A percentile compares a stretch with the other conserved stretches of the same genome.
These are phyloP conservation scores for Ophioninae sp. DNA, from an alignment of 2,888 invertebrate genomes.

Conservation along the genomic window DNA sequence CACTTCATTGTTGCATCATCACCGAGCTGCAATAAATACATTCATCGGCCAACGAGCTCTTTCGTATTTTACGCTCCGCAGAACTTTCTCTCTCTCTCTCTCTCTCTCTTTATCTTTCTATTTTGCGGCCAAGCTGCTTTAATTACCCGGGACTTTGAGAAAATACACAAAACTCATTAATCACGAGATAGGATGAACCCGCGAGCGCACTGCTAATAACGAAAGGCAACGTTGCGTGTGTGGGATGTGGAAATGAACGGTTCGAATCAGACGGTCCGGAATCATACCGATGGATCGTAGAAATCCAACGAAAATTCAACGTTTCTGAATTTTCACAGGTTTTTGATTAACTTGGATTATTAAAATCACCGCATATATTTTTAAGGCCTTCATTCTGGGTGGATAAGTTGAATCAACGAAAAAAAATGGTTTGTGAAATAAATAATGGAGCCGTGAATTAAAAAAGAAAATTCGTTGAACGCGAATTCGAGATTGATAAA, in stretches of 20 bases:
- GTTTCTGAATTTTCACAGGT: too few species aligned
- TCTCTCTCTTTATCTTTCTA: neutral
- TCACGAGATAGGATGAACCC: constrained; percentile 43
- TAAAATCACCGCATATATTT: too few species aligned
- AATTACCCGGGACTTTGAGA: constrained; percentile 60
- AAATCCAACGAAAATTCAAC: too few species aligned
- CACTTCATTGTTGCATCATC: constrained; percentile 37
- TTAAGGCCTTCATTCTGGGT: too few species aligned
- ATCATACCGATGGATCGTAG: too few species aligned
- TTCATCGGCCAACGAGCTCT: constrained; percentile 28
- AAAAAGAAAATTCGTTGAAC: too few species aligned
- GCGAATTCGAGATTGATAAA: too few species aligned
- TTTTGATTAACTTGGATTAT: too few species aligned
- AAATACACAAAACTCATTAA: constrained; percentile 61
- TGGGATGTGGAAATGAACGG: neutral
- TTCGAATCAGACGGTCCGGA: too few species aligned
- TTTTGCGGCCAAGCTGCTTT: constrained; percentile 42
- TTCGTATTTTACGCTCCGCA: constrained; percentile 56
- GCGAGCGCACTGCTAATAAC: constrained; percentile 38
- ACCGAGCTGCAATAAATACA: neutral
- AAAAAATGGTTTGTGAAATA: too few species aligned
- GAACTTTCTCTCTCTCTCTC: constrained; percentile 15
- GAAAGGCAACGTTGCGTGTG: constrained; percentile 7
- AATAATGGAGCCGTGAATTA: too few species aligned
- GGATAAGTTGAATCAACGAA: too few species aligned